A percentile compares a stretch with the other conserved stretches of the same genome.
Evolutionary conservation across 2,888 invertebrate genomes (phyloP).

Genomic region (Ormyrus rosae): DNA sequence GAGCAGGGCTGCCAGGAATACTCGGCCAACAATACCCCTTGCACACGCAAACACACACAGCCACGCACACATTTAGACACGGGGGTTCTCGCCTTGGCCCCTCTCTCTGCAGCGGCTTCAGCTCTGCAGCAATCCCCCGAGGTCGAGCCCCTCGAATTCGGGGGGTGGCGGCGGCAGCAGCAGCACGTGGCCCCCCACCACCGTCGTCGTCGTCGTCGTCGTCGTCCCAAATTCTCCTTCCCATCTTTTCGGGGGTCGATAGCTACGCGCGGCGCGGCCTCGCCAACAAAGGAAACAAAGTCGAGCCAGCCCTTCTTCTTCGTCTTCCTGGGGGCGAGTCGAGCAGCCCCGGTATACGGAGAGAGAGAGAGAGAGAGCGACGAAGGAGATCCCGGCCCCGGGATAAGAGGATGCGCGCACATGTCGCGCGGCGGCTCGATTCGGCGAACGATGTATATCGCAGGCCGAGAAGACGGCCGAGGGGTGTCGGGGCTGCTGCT

Average conservation of each 20-base stretch:
- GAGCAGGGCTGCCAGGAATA: conserved; percentile 7
- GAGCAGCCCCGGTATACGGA: too few species aligned
- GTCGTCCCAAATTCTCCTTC: conserved; percentile 40
- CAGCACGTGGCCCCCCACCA: conserved; percentile 66
- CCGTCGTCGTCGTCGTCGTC: conserved; percentile 29
- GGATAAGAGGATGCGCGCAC: too few species aligned
- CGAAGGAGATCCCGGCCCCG: too few species aligned
- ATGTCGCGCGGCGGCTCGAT: too few species aligned
- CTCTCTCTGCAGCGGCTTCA: not conserved
- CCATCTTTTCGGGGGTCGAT: conserved; percentile 44
- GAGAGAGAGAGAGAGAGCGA: too few species aligned
- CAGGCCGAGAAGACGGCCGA: too few species aligned
- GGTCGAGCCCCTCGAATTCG: conserved; percentile 49
- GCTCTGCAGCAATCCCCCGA: conserved; percentile 41
- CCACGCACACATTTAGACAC: not conserved
- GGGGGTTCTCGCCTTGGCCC: conserved; percentile 1
- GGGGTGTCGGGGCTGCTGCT: too few species aligned
- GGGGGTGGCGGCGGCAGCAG: conserved; percentile 21
- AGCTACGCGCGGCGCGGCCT: conserved; percentile 20
- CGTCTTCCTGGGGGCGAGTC: not conserved
- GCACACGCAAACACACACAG: not conserved
- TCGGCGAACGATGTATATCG: too few species aligned
- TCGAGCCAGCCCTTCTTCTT: not conserved
- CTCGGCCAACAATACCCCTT: not conserved
- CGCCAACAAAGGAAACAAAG: conserved; percentile 50